These are phyloP conservation scores for Sclerurus mexicanus DNA, from an alignment of 2,113 vertebrate species.

Conservation along the genomic window DNA sequence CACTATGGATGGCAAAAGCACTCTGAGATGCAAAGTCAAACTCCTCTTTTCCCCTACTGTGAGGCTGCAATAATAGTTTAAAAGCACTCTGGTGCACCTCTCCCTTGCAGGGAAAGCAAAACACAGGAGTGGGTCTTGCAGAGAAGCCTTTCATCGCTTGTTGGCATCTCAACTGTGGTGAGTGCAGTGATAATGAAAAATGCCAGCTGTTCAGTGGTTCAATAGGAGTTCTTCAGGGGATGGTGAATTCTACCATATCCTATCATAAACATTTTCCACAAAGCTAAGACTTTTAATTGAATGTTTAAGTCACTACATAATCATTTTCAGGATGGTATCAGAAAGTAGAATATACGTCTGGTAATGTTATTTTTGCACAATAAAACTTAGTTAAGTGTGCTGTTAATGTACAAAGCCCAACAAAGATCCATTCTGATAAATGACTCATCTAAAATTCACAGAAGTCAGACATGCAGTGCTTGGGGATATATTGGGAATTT, in stretches of 20 bases:
- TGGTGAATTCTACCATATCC: neutral
- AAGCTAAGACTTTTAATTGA: neutral
- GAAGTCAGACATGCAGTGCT: neutral
- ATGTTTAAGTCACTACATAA: neutral
- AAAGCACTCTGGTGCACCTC: neutral
- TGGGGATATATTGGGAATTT: neutral
- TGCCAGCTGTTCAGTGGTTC: neutral
- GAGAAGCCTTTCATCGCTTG: rapidly evolving
- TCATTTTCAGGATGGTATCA: neutral
- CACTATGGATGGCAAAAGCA: neutral
- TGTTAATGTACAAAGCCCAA: neutral
- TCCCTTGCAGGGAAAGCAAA: neutral
- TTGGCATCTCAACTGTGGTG: neutral
- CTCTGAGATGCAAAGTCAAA: neutral
- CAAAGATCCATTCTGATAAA: neutral
- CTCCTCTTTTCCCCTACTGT: neutral
- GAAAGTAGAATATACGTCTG: neutral
- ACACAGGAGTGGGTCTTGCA: neutral
- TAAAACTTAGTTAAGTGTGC: neutral
- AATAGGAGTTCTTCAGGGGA: neutral
- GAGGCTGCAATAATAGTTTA: neutral
- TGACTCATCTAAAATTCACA: neutral
- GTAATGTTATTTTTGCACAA: neutral
- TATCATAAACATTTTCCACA: neutral
- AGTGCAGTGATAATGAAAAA: neutral